Evolutionary conservation across 1,140 invertebrate species (phyloP).

Genomic region (Papilio helenus): DNA sequence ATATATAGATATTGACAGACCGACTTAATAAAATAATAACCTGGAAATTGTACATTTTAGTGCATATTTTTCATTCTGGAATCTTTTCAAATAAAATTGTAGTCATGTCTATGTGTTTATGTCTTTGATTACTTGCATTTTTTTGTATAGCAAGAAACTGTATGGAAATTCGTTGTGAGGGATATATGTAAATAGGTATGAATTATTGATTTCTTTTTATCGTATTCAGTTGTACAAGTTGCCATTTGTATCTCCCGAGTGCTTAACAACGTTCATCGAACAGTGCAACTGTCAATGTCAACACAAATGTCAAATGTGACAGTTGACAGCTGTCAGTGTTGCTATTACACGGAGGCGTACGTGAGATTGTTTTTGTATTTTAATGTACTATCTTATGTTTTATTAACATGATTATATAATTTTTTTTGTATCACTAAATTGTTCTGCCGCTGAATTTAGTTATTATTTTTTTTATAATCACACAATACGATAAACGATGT

Average conservation of each 20-base stretch:
- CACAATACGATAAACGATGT: slow-evolving; percentile 69
- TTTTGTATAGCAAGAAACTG: slow-evolving; percentile 20
- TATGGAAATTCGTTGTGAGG: background rate
- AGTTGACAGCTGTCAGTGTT: slow-evolving; percentile 33
- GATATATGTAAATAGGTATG: slow-evolving; percentile 43
- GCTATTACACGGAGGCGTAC: slow-evolving; percentile 50
- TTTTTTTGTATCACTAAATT: slow-evolving; percentile 62
- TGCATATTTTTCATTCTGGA: too few species aligned
- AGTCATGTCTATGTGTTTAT: background rate
- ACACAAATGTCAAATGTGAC: slow-evolving; percentile 16
- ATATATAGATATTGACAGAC: background rate
- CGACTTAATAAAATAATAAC: too few species aligned
- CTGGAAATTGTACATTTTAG: background rate
- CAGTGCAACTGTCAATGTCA: slow-evolving; percentile 16
- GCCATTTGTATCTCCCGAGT: slow-evolving; percentile 49
- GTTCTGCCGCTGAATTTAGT: slow-evolving; percentile 59
- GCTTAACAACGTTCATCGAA: background rate
- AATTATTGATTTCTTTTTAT: slow-evolving; percentile 59
- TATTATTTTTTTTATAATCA: slow-evolving; percentile 67
- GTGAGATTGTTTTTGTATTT: slow-evolving; percentile 71
- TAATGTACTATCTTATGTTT: slow-evolving; percentile 57
- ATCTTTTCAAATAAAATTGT: too few species aligned
- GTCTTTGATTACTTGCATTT: slow-evolving; percentile 10
- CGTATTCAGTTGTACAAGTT: slow-evolving; percentile 65
- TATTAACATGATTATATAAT: slow-evolving; percentile 65